These are phyloP conservation scores for Pterophyllum scalare DNA, from an alignment of 2,113 vertebrate species.

Conservation along the genomic window DNA sequence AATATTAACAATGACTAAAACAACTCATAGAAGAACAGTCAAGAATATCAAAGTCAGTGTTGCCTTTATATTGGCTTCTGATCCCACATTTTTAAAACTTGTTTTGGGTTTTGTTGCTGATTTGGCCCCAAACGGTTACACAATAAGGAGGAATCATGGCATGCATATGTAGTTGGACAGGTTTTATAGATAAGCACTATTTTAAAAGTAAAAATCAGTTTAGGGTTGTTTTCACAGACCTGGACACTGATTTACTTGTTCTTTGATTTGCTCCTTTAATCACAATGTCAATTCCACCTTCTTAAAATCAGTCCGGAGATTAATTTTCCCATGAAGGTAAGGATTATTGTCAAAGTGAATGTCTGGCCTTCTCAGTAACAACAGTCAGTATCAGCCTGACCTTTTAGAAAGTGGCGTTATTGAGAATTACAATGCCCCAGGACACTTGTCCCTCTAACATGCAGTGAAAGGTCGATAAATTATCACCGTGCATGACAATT, in stretches of 20 bases:
- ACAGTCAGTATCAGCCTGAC: slow-evolving; percentile 51
- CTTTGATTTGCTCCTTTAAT: not conserved
- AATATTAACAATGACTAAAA: too few relatives aligned
- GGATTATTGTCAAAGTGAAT: slow-evolving; percentile 38
- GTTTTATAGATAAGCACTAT: too few relatives aligned
- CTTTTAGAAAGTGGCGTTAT: slow-evolving; percentile 61
- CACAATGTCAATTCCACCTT: slow-evolving; percentile 7
- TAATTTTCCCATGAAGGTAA: not conserved
- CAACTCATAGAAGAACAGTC: too few relatives aligned
- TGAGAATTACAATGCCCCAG: slow-evolving; percentile 61
- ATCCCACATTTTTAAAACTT: too few relatives aligned
- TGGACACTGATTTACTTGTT: not conserved
- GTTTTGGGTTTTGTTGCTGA: too few relatives aligned
- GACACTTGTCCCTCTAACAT: slow-evolving; percentile 47
- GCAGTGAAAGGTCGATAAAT: slow-evolving; percentile 60
- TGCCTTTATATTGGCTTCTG: too few relatives aligned
- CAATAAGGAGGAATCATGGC: too few relatives aligned
- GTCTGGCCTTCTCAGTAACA: slow-evolving; percentile 33
- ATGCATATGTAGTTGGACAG: too few relatives aligned
- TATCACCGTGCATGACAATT: slow-evolving; percentile 53
- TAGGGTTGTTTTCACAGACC: not conserved
- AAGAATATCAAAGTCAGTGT: too few relatives aligned
- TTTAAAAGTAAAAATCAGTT: too few relatives aligned
- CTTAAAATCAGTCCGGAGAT: slow-evolving; percentile 25
- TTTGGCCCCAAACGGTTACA: too few relatives aligned